Evolutionary conservation across 2,888 invertebrate genomes (phyloP).

Genomic region (Oligia strigilis): DNA sequence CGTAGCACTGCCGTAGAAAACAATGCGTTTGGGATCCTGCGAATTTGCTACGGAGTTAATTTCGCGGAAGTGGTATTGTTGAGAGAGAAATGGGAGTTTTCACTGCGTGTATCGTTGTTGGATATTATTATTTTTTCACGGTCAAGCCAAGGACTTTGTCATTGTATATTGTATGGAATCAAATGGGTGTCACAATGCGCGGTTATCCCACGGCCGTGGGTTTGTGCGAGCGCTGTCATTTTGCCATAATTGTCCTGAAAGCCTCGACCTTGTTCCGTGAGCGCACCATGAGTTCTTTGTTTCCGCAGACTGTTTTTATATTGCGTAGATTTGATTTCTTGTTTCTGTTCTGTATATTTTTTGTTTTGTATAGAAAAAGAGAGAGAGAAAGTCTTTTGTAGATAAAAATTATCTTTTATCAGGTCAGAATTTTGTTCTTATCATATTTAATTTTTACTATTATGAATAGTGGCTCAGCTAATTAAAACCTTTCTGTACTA

Average conservation of each 20-base stretch:
- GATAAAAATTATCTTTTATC: background rate
- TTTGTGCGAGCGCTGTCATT: conserved; percentile 72
- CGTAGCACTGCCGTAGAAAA: conserved; percentile 68
- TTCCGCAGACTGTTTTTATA: conserved; percentile 66
- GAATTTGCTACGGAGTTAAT: conserved; percentile 52
- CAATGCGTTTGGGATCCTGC: conserved; percentile 63
- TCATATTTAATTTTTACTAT: background rate
- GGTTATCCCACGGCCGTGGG: conserved; percentile 68
- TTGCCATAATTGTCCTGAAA: conserved; percentile 80
- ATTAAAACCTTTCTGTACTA: background rate
- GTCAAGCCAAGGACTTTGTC: conserved; percentile 84
- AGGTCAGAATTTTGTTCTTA: background rate
- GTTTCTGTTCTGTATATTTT: background rate
- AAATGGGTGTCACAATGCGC: conserved; percentile 66
- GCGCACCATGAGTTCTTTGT: conserved; percentile 79
- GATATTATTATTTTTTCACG: conserved; percentile 77
- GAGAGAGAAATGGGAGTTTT: conserved; percentile 25
- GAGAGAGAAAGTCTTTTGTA: background rate
- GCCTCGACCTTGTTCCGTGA: conserved; percentile 76
- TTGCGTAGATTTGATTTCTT: conserved; percentile 20
- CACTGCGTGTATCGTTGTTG: conserved; percentile 25
- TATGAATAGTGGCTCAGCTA: background rate
- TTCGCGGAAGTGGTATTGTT: conserved; percentile 58
- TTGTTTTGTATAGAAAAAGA: background rate
- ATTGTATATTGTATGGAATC: conserved; percentile 54